Conservation (phyloP, 2,888 invertebrate genomes). For the Erebia palarica region DNA sequence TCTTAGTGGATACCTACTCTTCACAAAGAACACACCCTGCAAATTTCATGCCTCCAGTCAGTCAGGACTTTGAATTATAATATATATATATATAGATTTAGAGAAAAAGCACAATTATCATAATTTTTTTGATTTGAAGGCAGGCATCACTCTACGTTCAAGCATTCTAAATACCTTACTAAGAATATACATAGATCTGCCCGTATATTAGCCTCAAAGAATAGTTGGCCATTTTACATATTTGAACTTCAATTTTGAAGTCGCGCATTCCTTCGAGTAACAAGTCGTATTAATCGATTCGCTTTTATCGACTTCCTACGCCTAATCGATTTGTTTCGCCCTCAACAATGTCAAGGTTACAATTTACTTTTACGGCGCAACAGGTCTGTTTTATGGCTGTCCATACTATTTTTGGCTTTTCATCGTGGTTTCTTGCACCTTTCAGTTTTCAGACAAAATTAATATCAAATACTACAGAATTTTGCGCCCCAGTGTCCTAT, state of each 20-base stretch:
- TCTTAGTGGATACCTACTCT: too few relatives aligned
- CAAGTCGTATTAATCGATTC: slow-evolving; percentile 11
- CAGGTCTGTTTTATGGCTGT: not conserved
- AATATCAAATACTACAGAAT: too few relatives aligned
- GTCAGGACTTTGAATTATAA: too few relatives aligned
- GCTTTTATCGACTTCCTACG: slow-evolving; percentile 7
- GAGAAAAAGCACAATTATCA: too few relatives aligned
- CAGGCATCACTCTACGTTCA: not conserved
- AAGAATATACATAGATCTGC: not conserved
- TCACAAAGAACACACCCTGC: too few relatives aligned
- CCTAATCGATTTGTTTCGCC: slow-evolving; percentile 1
- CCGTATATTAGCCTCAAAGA: not conserved
- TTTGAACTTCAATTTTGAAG: not conserved
- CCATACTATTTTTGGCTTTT: not conserved
- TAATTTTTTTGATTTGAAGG: too few relatives aligned
- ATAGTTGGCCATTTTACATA: not conserved
- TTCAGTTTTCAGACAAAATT: too few relatives aligned
- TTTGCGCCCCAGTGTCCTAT: too few relatives aligned
- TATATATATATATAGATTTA: too few relatives aligned
- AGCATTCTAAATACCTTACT: not conserved
- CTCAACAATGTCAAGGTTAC: slow-evolving; percentile 19
- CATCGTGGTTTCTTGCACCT: not conserved
- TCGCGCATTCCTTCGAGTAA: not conserved
- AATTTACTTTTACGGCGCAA: slow-evolving; percentile 3
- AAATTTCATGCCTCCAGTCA: too few relatives aligned